Conservation (phyloP, 1,140 invertebrate genomes). For the Drosophila parabipectinata region DNA sequence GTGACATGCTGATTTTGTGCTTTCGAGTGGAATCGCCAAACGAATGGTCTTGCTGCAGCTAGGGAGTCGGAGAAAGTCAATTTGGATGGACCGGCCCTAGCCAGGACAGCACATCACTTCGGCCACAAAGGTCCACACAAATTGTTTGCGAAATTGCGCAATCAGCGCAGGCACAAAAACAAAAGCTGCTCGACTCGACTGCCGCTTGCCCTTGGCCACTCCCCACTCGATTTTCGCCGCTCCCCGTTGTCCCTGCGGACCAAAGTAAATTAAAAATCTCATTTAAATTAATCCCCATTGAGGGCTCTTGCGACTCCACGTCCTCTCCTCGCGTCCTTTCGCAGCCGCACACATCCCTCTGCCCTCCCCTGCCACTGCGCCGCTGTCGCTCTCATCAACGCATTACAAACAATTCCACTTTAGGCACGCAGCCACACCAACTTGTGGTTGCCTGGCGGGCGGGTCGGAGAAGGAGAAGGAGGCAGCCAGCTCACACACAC, state of each 20-base stretch:
- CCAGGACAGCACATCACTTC: background rate
- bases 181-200: background rate
- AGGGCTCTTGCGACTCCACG: constrained; percentile 31
- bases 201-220: too few species aligned
- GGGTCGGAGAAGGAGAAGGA: background rate
- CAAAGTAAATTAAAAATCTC: constrained; percentile 66
- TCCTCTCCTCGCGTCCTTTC: background rate
- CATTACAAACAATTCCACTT: constrained; percentile 81
- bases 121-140: constrained; percentile 8
- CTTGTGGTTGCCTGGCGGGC: constrained; percentile 58
- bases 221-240: background rate
- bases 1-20: constrained; percentile 18
- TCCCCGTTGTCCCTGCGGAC: constrained; percentile 10
- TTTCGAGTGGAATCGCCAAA: background rate
- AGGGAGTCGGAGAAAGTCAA: constrained; percentile 24
- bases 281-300: constrained; percentile 72
- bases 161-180: constrained; percentile 37
- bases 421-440: constrained; percentile 67
- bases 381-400: constrained; percentile 53
- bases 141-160: constrained; percentile 33
- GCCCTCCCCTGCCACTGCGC: background rate
- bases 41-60: background rate
- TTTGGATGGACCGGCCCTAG: constrained; percentile 1
- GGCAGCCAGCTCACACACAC: constrained; percentile 19
- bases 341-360: background rate